These are phyloP conservation scores for Drosophila dives DNA, from an alignment of 2,888 invertebrate species.

Conservation along the genomic window DNA sequence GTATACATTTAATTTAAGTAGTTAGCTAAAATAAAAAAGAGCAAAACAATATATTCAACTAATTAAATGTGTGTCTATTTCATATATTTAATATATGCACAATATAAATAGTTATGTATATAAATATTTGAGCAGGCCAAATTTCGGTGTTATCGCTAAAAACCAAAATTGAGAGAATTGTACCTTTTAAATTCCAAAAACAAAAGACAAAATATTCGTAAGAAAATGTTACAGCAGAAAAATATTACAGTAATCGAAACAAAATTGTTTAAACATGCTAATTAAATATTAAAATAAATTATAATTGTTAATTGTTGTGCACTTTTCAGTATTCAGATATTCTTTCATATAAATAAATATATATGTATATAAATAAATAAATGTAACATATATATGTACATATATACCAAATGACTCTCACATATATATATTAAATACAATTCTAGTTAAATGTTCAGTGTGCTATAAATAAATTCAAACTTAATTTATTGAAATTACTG, in stretches of 20 bases:
- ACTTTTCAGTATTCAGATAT: conserved; percentile 25
- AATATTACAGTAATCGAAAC: conserved; percentile 47
- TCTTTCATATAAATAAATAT: conserved; percentile 33
- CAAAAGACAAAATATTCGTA: conserved; percentile 28
- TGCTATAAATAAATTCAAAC: conserved; percentile 69
- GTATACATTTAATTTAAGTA: conserved; percentile 16
- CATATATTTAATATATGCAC: conserved; percentile 20
- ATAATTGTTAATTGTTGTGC: conserved; percentile 58
- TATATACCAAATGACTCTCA: conserved; percentile 49
- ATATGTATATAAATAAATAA: conserved; percentile 27
- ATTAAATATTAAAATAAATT: conserved; percentile 28
- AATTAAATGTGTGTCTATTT: conserved; percentile 36
- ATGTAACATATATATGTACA: conserved; percentile 46
- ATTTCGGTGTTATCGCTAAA: conserved; percentile 35
- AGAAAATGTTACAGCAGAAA: conserved; percentile 29
- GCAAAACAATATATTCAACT: conserved; percentile 1
- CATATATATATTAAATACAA: conserved; percentile 30
- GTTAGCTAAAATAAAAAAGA: conserved; percentile 31
- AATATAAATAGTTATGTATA: conserved; percentile 1
- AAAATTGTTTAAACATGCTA: conserved; percentile 43
- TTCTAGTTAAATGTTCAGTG: conserved; percentile 67
- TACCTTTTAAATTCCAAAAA: conserved; percentile 65
- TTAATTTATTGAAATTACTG: conserved; percentile 53
- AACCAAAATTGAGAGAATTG: conserved; percentile 63
- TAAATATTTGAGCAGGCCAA: conserved; percentile 40